phyloP scores from a whole-genome alignment of 2,113 vertebrate species.

The Potamarius usumacintae region DNA sequence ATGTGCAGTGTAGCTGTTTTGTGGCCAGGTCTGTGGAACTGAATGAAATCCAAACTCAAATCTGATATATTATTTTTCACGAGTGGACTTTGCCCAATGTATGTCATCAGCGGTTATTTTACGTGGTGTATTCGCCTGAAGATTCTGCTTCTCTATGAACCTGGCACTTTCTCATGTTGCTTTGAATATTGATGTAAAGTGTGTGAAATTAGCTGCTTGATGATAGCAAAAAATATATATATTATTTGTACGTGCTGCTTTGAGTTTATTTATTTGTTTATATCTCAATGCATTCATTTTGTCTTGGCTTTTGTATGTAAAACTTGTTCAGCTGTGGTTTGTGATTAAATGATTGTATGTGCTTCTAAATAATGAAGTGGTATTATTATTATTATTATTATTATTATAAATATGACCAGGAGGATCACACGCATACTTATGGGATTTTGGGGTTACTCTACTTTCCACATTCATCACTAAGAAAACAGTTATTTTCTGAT shows the following conservation, averaged over 20 bases:
- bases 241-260: slow-evolving; percentile 57
- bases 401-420: background rate
- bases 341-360: slow-evolving; percentile 75
- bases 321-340: slow-evolving; percentile 67
- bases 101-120: background rate
- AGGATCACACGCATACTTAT: background rate
- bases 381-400: slow-evolving; percentile 54
- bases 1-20: background rate
- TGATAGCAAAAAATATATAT: slow-evolving; percentile 39
- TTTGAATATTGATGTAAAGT: slow-evolving; percentile 61
- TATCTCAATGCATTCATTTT: slow-evolving; percentile 50
- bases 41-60: background rate
- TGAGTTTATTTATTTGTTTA: slow-evolving; percentile 58
- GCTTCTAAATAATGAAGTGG: slow-evolving; percentile 69
- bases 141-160: slow-evolving; percentile 18
- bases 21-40: background rate
- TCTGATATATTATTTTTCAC: background rate
- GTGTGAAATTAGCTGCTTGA: slow-evolving; percentile 62
- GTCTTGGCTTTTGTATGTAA: slow-evolving; percentile 71
- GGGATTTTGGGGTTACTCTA: background rate
- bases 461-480: background rate
- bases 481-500: background rate
- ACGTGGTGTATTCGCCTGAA: background rate
- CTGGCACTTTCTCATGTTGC: slow-evolving; percentile 61
- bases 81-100: background rate